phyloP scores from a whole-genome alignment of 2,888 invertebrate genomes.

The Aromia moschata region DNA sequence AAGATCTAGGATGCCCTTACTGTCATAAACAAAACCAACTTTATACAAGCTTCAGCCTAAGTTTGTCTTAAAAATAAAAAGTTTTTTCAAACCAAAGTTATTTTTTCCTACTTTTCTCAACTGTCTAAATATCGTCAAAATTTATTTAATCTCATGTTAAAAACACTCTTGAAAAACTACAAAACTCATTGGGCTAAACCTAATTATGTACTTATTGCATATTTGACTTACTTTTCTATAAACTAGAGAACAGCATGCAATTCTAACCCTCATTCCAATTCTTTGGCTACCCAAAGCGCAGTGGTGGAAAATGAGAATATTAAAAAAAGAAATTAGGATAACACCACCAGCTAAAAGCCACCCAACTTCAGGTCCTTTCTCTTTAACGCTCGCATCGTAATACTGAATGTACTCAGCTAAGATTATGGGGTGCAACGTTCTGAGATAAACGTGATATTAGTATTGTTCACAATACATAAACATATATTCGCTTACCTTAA shows the following conservation, averaged over 20 bases:
- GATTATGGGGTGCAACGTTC: conserved; percentile 70
- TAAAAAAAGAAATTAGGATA: conserved; percentile 67
- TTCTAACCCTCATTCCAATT: conserved; percentile 79
- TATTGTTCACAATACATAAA: background rate
- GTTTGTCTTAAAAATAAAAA: no score
- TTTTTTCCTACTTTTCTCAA: no score
- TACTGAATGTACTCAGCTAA: conserved; percentile 72
- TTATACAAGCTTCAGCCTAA: no score
- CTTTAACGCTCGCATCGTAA: conserved; percentile 62
- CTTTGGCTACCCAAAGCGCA: conserved; percentile 66
- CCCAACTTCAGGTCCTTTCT: conserved; percentile 67
- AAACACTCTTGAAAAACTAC: no score
- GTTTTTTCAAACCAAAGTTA: no score
- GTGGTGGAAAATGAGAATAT: conserved; percentile 74
- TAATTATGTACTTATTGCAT: no score
- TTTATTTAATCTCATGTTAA: no score
- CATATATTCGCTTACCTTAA: conserved; percentile 65
- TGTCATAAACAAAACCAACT: no score
- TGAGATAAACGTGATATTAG: conserved; percentile 49
- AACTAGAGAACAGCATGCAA: conserved; percentile 80
- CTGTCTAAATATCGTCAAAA: no score
- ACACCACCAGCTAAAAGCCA: conserved; percentile 73
- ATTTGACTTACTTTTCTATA: conserved; percentile 84
- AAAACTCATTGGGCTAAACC: no score
- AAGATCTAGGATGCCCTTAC: no score